phyloP scores from a whole-genome alignment of 2,888 invertebrate species.

The Sipunculus nudus region DNA sequence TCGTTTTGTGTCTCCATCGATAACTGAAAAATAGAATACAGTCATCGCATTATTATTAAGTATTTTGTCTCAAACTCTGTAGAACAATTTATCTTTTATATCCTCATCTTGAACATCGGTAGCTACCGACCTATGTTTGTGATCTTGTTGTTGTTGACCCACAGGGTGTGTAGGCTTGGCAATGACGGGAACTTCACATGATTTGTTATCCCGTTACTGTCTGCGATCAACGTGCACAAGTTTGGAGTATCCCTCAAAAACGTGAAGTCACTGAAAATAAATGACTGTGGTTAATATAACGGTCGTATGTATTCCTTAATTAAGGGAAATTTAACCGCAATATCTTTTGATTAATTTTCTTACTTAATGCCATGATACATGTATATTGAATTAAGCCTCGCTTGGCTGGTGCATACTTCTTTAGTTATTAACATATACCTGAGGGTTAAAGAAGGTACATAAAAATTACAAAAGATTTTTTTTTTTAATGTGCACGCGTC shows the following conservation, averaged over 20 bases:
- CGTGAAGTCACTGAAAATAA: constrained; percentile 75
- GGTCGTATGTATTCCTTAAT: too few relatives aligned
- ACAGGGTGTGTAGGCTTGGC: constrained; percentile 79
- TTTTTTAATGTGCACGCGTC: too few relatives aligned
- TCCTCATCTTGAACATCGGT: constrained; percentile 54
- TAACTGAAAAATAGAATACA: not conserved
- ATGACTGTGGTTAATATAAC: too few relatives aligned
- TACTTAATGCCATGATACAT: too few relatives aligned
- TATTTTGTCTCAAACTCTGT: not conserved
- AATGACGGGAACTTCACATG: constrained; percentile 76
- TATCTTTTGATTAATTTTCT: too few relatives aligned
- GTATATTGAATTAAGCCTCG: too few relatives aligned
- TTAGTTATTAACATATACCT: too few relatives aligned
- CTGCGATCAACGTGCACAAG: constrained; percentile 81
- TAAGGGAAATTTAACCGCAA: too few relatives aligned
- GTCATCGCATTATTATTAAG: too few relatives aligned
- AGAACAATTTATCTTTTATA: not conserved
- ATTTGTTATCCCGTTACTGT: constrained; percentile 80
- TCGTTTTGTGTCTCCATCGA: not conserved
- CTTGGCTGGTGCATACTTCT: too few relatives aligned
- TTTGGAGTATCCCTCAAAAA: constrained; percentile 78
- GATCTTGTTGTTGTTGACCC: constrained; percentile 74
- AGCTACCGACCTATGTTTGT: constrained; percentile 78
- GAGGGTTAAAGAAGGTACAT: too few relatives aligned
- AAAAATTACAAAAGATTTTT: too few relatives aligned